A percentile compares a stretch with the other conserved stretches of the same genome.
These are phyloP conservation scores for Cabera pusaria DNA, from an alignment of 2,888 invertebrate species.

Conservation along the genomic window DNA sequence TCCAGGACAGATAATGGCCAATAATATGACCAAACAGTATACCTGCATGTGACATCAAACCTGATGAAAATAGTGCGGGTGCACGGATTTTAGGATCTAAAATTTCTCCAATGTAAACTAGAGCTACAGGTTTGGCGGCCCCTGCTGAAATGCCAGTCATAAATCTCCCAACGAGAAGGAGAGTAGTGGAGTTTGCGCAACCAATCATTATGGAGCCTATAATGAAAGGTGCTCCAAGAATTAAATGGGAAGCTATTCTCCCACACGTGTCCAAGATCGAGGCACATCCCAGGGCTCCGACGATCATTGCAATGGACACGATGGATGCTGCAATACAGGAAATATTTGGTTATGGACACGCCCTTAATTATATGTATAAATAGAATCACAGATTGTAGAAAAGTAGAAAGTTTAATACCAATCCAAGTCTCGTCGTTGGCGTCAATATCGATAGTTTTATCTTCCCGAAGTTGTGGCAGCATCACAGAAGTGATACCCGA, in stretches of 20 bases:
- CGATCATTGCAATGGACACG: conserved; percentile 35
- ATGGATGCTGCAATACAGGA: conserved; percentile 44
- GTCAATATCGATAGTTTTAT: conserved; percentile 31
- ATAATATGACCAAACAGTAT: conserved; percentile 13
- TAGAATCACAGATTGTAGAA: no score
- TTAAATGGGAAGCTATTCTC: conserved; percentile 37
- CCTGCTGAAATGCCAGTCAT: conserved; percentile 38
- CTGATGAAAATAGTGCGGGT: conserved; percentile 6
- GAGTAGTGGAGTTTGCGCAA: conserved; percentile 29
- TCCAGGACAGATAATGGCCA: conserved; percentile 16
- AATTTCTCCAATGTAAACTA: conserved; percentile 45
- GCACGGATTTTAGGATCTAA: conserved; percentile 13
- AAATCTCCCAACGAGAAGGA: conserved; percentile 38
- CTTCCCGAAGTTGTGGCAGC: conserved; percentile 34
- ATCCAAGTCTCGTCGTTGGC: conserved; percentile 39
- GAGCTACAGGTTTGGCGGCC: conserved; percentile 32
- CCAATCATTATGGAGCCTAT: conserved; percentile 41
- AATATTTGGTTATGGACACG: no score
- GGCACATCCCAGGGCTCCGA: conserved; percentile 38
- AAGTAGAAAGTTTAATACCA: no score
- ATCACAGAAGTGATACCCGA: conserved; percentile 41
- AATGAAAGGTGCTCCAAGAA: conserved; percentile 33
- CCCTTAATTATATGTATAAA: no score
- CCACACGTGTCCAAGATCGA: conserved; percentile 38
- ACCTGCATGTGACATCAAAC: conserved; percentile 11